Conservation (phyloP, 2,797 vertebrate genomes). For the Brachyrhaphis roseni region DNA sequence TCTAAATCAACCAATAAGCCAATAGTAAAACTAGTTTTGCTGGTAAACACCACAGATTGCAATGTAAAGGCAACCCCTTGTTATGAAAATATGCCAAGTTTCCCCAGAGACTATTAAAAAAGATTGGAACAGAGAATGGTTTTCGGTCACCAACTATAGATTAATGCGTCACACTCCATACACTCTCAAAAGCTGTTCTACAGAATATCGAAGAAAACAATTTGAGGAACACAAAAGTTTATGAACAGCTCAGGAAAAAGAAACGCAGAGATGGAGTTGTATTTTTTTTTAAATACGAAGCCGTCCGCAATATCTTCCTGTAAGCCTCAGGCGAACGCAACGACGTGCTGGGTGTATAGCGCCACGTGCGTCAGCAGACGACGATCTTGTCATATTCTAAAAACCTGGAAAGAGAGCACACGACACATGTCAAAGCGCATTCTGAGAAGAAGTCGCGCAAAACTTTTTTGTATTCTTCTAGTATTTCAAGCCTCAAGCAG, state of each 20-base stretch:
- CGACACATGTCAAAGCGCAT: slow-evolving; percentile 81
- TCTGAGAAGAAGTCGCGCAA: slow-evolving; percentile 67
- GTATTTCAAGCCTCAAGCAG: slow-evolving; percentile 43
- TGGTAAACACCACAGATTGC: slow-evolving; percentile 26
- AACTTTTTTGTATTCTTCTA: slow-evolving; percentile 54
- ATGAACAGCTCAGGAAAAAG: slow-evolving; percentile 61
- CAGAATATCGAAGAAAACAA: slow-evolving; percentile 59
- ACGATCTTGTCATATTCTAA: slow-evolving; percentile 86
- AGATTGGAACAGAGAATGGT: slow-evolving; percentile 24
- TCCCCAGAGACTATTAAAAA: slow-evolving; percentile 38
- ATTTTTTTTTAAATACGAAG: slow-evolving; percentile 68
- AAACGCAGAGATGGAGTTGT: slow-evolving; percentile 69
- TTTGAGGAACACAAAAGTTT: slow-evolving; percentile 65
- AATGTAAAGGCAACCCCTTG: slow-evolving; percentile 46
- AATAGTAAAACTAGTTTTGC: slow-evolving; percentile 16
- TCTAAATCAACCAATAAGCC: slow-evolving; percentile 12
- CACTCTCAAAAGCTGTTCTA: slow-evolving; percentile 33
- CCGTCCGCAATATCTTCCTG: slow-evolving; percentile 83
- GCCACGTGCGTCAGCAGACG: slow-evolving; percentile 85
- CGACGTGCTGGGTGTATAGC: slow-evolving; percentile 77
- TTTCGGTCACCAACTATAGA: slow-evolving; percentile 26
- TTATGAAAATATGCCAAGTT: slow-evolving; percentile 32
- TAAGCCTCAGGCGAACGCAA: slow-evolving; percentile 85
- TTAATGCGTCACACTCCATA: slow-evolving; percentile 39
- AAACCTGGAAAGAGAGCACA: slow-evolving; percentile 88